Percentiles rank a stretch among this genome's conserved stretches.
These are phyloP conservation scores for Nothoprocta perdicaria DNA, from an alignment of 2,113 vertebrate genomes.

Conservation along the genomic window DNA sequence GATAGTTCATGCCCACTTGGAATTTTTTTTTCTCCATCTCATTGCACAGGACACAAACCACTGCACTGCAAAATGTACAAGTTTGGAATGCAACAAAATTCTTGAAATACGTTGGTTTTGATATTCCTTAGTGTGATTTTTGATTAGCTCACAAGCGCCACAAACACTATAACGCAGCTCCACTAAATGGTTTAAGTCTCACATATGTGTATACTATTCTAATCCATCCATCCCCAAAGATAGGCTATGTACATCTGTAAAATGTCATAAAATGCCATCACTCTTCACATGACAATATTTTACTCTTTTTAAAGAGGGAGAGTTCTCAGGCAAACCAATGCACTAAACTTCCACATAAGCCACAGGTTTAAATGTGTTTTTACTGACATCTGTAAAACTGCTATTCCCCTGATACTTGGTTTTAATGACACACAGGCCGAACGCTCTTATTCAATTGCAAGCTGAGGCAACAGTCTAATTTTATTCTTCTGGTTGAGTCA, in stretches of 20 bases:
- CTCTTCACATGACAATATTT: background rate
- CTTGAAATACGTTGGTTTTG: background rate
- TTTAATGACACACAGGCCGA: background rate
- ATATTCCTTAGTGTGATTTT: background rate
- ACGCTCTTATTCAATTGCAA: background rate
- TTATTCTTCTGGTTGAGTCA: background rate
- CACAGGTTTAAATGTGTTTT: rapidly evolving
- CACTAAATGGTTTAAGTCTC: background rate
- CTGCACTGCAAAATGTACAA: background rate
- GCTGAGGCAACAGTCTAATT: background rate
- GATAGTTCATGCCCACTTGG: rapidly evolving
- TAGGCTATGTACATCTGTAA: background rate
- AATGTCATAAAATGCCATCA: rapidly evolving
- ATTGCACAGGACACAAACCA: background rate
- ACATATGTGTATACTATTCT: background rate
- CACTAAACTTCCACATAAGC: background rate
- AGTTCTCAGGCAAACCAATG: background rate
- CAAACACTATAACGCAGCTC: rapidly evolving
- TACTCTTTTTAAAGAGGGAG: background rate
- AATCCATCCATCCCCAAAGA: background rate
- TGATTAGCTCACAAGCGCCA: background rate
- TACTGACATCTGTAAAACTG: background rate
- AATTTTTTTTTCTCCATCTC: background rate
- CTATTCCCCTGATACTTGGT: background rate
- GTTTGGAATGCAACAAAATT: background rate